Percentiles rank a stretch among this genome's conserved stretches.
Conservation (phyloP, 2,797 vertebrate species). For the Onychomys arenicola region DNA sequence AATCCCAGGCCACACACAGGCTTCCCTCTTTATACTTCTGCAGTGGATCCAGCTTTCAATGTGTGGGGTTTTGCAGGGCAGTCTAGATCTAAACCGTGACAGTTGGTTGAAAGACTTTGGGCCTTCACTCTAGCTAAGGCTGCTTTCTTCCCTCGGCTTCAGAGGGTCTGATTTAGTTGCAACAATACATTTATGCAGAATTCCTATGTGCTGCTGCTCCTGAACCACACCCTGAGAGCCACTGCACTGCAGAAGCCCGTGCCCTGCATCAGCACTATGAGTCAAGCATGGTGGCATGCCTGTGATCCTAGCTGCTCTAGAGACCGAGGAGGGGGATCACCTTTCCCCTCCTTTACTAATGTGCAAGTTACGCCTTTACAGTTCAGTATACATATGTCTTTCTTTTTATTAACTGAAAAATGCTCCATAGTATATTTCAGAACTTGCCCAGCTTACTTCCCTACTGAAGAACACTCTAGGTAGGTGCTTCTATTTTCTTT, state of each 20-base stretch:
- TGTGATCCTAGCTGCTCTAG: background rate
- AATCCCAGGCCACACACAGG: background rate
- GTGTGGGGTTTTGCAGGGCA: background rate
- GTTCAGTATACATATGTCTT: background rate
- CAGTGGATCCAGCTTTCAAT: background rate
- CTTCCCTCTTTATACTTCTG: background rate
- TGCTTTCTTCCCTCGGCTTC: background rate
- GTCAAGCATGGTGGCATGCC: background rate
- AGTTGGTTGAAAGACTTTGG: background rate
- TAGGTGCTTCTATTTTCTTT: conserved; percentile 38
- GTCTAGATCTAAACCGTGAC: background rate
- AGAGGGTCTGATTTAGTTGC: background rate
- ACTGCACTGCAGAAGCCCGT: background rate
- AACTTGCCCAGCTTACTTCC: background rate
- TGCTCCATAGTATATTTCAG: background rate
- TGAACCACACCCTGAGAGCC: background rate
- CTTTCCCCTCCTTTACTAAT: background rate
- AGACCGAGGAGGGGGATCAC: background rate
- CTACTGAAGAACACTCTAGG: background rate
- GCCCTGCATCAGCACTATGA: background rate
- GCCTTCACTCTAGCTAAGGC: background rate
- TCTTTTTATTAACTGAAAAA: conserved; percentile 3
- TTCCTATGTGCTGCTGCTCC: background rate
- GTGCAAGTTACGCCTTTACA: background rate
- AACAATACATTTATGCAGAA: background rate